Evolutionary conservation across 2,888 invertebrate species (phyloP), one percentile per base, ranked within the genome.

Genomic region (Oligia latruncula): DNA sequence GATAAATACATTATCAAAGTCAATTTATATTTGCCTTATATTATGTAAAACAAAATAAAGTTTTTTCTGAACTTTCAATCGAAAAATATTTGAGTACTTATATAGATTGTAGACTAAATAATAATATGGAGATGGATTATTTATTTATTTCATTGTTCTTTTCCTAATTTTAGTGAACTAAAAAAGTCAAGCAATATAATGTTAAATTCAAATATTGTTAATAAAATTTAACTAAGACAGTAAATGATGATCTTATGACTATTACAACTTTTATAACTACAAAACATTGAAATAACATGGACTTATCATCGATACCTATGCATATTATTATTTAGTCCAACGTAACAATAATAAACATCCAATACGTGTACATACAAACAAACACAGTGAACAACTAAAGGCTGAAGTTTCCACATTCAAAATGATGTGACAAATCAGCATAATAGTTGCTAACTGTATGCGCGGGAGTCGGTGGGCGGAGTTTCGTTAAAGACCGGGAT

Each of bases 251-350:
- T 40, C 29, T 68, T 64, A 74, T 29, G 60, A 77, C 23, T 75
- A 64, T 71, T 73, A 70, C 20, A 76, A 72, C 67, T 68, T 73
- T 68, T 62, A 62, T 73, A 49, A 23, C 70, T 82, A 82, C 13
- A 73, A 74, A 80, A 87, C 80, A 78, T 70, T 79, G 65, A 66
- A 66, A 74, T 77, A 87, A 78, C 78, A 74, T 52, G 35, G 74
- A 70, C 66, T 58, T 66, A 29, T 62, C 43, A 81, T 62, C n/a
- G 74, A 77, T 52, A 49, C 40, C 49, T 55, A 67, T 62, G 17
- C 78, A 81, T 82, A 82, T 85, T 84, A 89, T 78, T 89, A 89
- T 88, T 89, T 89, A 88, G 88, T 86, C 80, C 49, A 77, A 76
- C 76, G 13, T 71, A 80, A 83, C 77, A 74, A 81, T 77, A 82